A percentile compares a stretch with the other conserved stretches of the same genome.
Conservation (phyloP, 2,888 invertebrate species). For the Fabriciana adippe region DNA sequence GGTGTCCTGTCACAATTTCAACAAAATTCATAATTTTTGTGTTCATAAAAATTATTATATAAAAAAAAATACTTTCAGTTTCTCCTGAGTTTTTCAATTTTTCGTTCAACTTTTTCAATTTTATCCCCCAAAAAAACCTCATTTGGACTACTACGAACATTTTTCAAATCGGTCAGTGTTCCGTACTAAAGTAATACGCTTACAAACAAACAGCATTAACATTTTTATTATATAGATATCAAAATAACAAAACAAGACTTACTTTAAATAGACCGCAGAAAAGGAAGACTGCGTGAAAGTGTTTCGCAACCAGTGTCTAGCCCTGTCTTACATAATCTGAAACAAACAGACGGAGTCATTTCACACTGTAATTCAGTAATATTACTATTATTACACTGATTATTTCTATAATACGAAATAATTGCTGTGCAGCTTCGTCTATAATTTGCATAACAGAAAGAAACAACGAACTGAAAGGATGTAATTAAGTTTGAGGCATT, state of each 20-base stretch:
- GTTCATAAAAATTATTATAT: no score
- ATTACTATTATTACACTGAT: slow-evolving; percentile 15
- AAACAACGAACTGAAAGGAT: slow-evolving; percentile 41
- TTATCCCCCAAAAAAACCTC: background rate
- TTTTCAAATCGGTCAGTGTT: no score
- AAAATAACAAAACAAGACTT: slow-evolving; percentile 4
- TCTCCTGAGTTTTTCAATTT: background rate
- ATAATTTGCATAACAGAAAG: slow-evolving; percentile 35
- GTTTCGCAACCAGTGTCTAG: slow-evolving; percentile 24
- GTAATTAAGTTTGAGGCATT: slow-evolving; percentile 42
- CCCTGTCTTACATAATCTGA: slow-evolving; percentile 36
- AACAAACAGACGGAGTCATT: slow-evolving; percentile 31
- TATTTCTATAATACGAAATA: slow-evolving; percentile 17
- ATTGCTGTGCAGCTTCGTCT: slow-evolving; percentile 20
- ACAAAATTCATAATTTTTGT: no score
- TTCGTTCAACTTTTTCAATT: no score
- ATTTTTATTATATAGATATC: no score
- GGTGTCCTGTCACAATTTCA: no score
- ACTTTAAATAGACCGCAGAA: slow-evolving; percentile 33
- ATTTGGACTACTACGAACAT: no score
- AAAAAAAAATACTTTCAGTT: no score
- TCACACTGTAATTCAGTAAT: slow-evolving; percentile 2
- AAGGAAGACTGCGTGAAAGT: slow-evolving; percentile 22
- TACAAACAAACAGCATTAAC: no score
- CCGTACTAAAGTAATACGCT: no score